Conservation (phyloP, 2,888 invertebrate species). For the Creontiades dilutus region DNA sequence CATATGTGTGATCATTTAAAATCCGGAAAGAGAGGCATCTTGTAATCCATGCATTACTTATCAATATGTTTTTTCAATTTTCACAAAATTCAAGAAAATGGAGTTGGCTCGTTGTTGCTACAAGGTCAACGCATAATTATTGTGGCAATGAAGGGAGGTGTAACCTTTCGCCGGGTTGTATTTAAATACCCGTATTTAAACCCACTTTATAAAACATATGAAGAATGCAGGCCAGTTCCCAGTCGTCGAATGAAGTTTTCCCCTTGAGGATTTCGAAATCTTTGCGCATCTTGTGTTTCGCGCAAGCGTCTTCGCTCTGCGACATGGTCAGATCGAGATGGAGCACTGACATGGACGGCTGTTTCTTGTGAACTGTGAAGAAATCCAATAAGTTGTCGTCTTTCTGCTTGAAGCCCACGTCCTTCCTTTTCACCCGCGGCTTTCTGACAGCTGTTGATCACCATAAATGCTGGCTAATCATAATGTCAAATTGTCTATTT, state of each 20-base stretch:
- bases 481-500: too few relatives aligned
- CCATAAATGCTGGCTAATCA: too few relatives aligned
- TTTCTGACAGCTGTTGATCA: neutral
- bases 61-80: too few relatives aligned
- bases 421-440: neutral
- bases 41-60: too few relatives aligned
- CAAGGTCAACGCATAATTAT: too few relatives aligned
- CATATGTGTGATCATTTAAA: too few relatives aligned
- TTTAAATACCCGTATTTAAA: neutral
- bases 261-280: slow-evolving; percentile 58
- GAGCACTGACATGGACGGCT: slow-evolving; percentile 48
- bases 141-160: too few relatives aligned
- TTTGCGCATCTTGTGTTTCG: slow-evolving; percentile 63
- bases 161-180: too few relatives aligned
- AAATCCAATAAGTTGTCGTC: slow-evolving; percentile 28
- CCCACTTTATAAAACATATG: slow-evolving; percentile 67
- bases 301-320: slow-evolving; percentile 64
- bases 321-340: slow-evolving; percentile 70
- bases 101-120: too few relatives aligned
- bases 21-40: too few relatives aligned
- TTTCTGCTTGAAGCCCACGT: slow-evolving; percentile 9
- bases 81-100: too few relatives aligned
- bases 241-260: slow-evolving; percentile 63
- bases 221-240: slow-evolving; percentile 68
- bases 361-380: slow-evolving; percentile 17